Evolutionary conservation across 2,113 vertebrate species (phyloP).

Genomic region (Ceuthmochares aereus): DNA sequence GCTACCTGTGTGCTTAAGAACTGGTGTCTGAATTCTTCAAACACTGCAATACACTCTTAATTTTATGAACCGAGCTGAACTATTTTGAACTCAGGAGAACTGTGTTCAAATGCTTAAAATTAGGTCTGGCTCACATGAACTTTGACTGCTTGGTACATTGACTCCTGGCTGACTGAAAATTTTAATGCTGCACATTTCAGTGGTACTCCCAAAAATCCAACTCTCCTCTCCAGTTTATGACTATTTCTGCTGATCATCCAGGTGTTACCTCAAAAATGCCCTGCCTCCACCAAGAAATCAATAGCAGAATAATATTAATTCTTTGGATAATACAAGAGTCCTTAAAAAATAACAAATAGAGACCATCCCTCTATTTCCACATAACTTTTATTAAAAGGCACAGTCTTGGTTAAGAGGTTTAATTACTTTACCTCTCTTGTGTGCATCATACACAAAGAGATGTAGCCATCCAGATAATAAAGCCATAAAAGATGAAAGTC

Average conservation of each 20-base stretch:
- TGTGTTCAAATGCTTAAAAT: not conserved
- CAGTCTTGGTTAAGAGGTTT: not conserved
- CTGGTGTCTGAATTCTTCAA: not conserved
- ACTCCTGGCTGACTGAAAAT: not conserved
- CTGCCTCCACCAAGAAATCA: not conserved
- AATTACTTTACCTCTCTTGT: not conserved
- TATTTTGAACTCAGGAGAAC: not conserved
- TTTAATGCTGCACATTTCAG: not conserved
- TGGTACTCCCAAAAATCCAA: not conserved
- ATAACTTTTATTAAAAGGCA: not conserved
- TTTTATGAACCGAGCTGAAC: not conserved
- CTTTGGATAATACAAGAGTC: not conserved
- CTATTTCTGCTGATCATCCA: not conserved
- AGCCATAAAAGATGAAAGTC: slow-evolving; percentile 16
- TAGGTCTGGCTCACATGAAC: not conserved
- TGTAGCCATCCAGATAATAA: slow-evolving; percentile 20
- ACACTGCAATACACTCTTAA: not conserved
- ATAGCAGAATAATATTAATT: not conserved
- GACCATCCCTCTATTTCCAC: not conserved
- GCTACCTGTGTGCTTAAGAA: not conserved
- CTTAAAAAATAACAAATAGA: not conserved
- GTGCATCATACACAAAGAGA: not conserved
- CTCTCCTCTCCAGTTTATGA: not conserved
- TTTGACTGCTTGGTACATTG: not conserved
- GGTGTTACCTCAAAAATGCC: not conserved